A percentile compares a stretch with the other conserved stretches of the same genome.
Evolutionary conservation across 2,113 vertebrate genomes (phyloP).

Genomic region (Periophthalmodon schlosseri): DNA sequence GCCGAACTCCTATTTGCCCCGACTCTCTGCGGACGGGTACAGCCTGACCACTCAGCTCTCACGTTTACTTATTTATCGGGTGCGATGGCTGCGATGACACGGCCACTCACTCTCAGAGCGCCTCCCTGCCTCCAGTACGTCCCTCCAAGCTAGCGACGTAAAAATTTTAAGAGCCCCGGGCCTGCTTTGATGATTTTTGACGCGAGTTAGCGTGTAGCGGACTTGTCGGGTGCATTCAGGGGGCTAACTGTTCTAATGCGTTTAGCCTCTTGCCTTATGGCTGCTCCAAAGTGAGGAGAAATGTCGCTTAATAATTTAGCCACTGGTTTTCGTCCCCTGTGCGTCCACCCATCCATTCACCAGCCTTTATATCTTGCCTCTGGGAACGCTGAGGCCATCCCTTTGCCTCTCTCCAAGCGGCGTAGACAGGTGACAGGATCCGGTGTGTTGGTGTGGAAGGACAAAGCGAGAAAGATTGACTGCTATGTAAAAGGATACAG

Average conservation of each 20-base stretch:
- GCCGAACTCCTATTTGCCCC: conserved; percentile 43
- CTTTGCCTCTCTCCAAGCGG: conserved; percentile 56
- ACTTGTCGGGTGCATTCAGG: conserved; percentile 78
- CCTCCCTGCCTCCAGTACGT: conserved; percentile 56
- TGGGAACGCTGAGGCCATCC: conserved; percentile 63
- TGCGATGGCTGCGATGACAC: conserved; percentile 68
- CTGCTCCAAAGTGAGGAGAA: conserved; percentile 56
- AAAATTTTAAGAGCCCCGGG: conserved; percentile 72
- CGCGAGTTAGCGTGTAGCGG: conserved; percentile 66
- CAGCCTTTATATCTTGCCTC: conserved; percentile 71
- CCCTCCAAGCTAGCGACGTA: conserved; percentile 33
- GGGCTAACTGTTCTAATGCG: conserved; percentile 77
- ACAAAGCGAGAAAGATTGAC: conserved; percentile 44
- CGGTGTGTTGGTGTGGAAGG: conserved; percentile 43
- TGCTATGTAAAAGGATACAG: conserved; percentile 26
- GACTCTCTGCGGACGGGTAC: conserved; percentile 42
- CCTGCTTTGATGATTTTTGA: conserved; percentile 72
- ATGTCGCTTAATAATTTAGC: conserved; percentile 77
- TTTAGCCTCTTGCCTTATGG: conserved; percentile 59
- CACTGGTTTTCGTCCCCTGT: conserved; percentile 62
- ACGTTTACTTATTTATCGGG: conserved; percentile 76
- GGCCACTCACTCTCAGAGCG: conserved; percentile 71
- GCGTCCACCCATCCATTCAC: conserved; percentile 66
- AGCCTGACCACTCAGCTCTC: conserved; percentile 48
- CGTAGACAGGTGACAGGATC: conserved; percentile 66